A percentile compares a stretch with the other conserved stretches of the same genome.
Evolutionary conservation across 2,888 invertebrate genomes (phyloP).

Genomic region (Aromia moschata): DNA sequence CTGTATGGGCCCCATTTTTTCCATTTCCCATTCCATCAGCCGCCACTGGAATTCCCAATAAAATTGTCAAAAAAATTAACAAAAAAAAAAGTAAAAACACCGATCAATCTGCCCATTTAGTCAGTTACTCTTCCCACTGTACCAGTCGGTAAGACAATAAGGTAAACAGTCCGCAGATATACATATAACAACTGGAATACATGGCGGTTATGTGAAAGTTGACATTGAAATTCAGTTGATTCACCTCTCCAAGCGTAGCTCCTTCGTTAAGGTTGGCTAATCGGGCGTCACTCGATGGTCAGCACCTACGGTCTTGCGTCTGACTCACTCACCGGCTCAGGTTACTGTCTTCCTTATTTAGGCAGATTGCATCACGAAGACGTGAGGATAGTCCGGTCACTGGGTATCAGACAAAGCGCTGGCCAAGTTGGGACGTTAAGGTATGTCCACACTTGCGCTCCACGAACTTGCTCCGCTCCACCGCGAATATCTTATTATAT

Average conservation of each 20-base stretch:
- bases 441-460: no score
- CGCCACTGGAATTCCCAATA: no score
- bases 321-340: constrained; percentile 35
- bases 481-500: no score
- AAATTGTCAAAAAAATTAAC: no score
- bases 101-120: no score
- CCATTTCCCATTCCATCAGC: no score
- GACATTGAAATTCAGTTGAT: constrained; percentile 47
- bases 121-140: neutral
- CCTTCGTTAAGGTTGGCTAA: constrained; percentile 44
- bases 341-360: constrained; percentile 45
- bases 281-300: constrained; percentile 39
- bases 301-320: constrained; percentile 31
- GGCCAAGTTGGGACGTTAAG: no score
- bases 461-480: no score
- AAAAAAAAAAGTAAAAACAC: no score
- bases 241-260: constrained; percentile 33
- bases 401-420: no score
- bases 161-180: neutral
- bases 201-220: constrained; percentile 35
- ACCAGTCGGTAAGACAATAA: neutral
- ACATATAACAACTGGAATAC: constrained; percentile 7
- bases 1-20: no score
- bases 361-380: constrained; percentile 35
- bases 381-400: no score